Conservation (phyloP, 1,140 invertebrate species). For the Dufourea novaeangliae region DNA sequence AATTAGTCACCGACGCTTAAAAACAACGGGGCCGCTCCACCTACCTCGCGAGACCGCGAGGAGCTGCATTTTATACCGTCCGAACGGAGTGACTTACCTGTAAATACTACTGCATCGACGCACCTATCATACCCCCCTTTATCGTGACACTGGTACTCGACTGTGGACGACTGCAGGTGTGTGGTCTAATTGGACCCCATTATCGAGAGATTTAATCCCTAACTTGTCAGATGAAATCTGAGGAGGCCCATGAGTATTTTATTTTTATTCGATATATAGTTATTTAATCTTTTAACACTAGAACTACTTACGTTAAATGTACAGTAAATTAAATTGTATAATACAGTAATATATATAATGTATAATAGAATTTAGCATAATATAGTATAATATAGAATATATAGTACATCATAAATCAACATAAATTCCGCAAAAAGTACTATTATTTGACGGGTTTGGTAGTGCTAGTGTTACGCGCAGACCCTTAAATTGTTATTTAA, state of each 20-base stretch:
- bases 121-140: conserved; percentile 11
- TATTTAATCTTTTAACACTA: background rate
- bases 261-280: too few relatives aligned
- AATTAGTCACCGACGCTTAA: conserved; percentile 81
- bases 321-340: too few relatives aligned
- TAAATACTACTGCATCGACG: conserved; percentile 45
- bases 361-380: too few relatives aligned
- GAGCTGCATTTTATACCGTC: conserved; percentile 72
- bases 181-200: conserved; percentile 44
- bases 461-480: too few relatives aligned
- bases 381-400: too few relatives aligned
- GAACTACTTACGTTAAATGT: too few relatives aligned
- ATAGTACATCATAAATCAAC: too few relatives aligned
- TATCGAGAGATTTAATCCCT: background rate
- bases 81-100: conserved; percentile 73
- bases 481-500: too few relatives aligned
- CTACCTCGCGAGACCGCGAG: conserved; percentile 65
- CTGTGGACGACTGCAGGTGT: conserved; percentile 2
- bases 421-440: too few relatives aligned
- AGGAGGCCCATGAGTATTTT: background rate
- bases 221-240: background rate
- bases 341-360: too few relatives aligned
- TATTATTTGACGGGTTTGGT: too few relatives aligned
- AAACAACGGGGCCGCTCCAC: conserved; percentile 77
- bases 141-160: conserved; percentile 15